Evolutionary conservation across 1,140 invertebrate genomes (phyloP).

Genomic region (Brachionus sp.): DNA sequence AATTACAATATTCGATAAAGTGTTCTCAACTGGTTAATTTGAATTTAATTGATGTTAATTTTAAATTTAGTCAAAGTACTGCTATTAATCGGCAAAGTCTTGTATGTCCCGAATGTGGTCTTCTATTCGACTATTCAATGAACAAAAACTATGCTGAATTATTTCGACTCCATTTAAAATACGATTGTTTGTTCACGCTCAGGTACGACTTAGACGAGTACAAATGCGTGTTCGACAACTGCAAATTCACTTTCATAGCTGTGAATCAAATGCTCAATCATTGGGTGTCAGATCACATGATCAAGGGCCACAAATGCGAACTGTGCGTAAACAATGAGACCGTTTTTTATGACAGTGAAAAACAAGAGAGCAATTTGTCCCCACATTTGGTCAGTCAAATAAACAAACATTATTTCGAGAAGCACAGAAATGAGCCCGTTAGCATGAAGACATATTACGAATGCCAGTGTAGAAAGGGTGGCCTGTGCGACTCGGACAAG

Average conservation of each 20-base stretch:
- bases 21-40: constrained; percentile 3
- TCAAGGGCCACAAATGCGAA: neutral
- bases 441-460: neutral
- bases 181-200: constrained; percentile 15
- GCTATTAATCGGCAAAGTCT: neutral
- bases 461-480: neutral
- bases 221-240: neutral
- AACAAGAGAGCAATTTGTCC: neutral
- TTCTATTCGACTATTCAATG: neutral
- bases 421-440: constrained; percentile 6
- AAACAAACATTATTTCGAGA: constrained; percentile 29
- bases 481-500: neutral
- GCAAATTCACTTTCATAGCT: neutral
- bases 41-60: neutral
- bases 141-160: neutral
- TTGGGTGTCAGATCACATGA: neutral
- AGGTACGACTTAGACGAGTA: constrained; percentile 5
- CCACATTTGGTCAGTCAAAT: neutral
- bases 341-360: neutral
- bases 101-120: constrained; percentile 15
- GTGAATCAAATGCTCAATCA: neutral
- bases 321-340: neutral
- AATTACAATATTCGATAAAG: neutral
- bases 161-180: constrained; percentile 5
- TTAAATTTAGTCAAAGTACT: neutral